Evolutionary conservation across 2,888 invertebrate genomes (phyloP), one percentile per base, ranked within the genome.

Genomic region (Drosophila picticornis): DNA sequence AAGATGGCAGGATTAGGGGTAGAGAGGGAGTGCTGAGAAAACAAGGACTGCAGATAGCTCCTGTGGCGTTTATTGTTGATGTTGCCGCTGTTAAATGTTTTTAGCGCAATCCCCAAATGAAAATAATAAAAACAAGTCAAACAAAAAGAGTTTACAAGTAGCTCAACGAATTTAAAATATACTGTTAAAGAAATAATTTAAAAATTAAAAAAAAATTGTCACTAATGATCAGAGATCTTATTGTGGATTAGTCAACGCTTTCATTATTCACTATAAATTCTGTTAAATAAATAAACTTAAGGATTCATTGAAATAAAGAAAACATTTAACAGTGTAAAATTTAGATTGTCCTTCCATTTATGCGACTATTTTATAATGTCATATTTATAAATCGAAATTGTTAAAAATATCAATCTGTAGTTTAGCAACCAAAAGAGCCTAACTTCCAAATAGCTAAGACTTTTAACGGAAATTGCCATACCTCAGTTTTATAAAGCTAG

Each of bases 21-120:
- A 29, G 13, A 38, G 38, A 4, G 29, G 36, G 53, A 52, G 10
- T 57, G 53, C 50, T 46, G 72, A 34, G 57, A 51, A 29, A 57
- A 22, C 22, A 36, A 57, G 31, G 22, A 53, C 38, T 59, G 57
- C 56, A 80, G 64, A 81, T 83, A 80, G 68, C 65, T 81, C 62
- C 67, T 58, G 51, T 56, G 60, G 58, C 72, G 77, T 70, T 78
- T 81, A 72, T 75, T 81, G 71, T 77, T 59, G 71, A 57, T 76
- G 83, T 61, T 73, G 88, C 48, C 58, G 75, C 71, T 63, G 83
- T 79, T 84, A 83, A 88, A 88, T 83, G 73, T 88, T 88, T 82
- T 75, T 61, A 69, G 73, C 67, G 40, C 69, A 79, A 65, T 59
- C 57, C 56, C 38, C 66, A 81, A 69, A 67, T 67, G 53, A 56